Percentiles rank a stretch among this genome's conserved stretches.
phyloP scores from a whole-genome alignment of 2,797 vertebrate genomes.

The Poecilia wingei region DNA sequence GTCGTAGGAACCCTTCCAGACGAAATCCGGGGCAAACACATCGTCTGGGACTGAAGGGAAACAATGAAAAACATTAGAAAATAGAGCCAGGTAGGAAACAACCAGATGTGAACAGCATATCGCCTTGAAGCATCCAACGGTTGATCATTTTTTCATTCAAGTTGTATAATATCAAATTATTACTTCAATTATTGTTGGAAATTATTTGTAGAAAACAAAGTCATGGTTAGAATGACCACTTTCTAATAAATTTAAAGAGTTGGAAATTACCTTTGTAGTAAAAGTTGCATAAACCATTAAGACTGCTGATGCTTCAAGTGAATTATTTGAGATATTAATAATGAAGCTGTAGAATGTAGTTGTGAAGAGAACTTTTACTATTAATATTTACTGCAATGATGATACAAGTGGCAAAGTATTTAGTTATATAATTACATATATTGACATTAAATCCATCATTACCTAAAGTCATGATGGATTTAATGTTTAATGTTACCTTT shows the following conservation, averaged over 20 bases:
- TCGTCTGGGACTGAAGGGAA: slow-evolving; percentile 89
- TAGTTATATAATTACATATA: not conserved
- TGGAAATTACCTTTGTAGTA: not conserved
- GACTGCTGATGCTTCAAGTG: not conserved
- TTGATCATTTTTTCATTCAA: slow-evolving; percentile 44
- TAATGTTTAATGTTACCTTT: too few relatives aligned
- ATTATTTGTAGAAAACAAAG: slow-evolving; percentile 15
- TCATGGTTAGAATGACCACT: slow-evolving; percentile 17
- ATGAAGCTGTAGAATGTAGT: not conserved
- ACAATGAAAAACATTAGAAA: not conserved
- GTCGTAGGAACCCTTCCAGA: slow-evolving; percentile 97
- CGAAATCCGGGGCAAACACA: slow-evolving; percentile 93
- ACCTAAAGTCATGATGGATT: too few relatives aligned
- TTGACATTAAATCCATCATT: not conserved
- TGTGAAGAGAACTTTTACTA: not conserved
- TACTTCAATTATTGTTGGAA: slow-evolving; percentile 1
- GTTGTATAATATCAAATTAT: slow-evolving; percentile 35
- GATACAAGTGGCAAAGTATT: not conserved
- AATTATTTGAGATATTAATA: not conserved
- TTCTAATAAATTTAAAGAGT: not conserved
- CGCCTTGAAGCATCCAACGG: slow-evolving; percentile 17
- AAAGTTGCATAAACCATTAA: not conserved
- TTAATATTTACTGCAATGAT: not conserved
- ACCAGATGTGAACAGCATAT: not conserved
- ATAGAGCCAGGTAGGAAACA: not conserved